Evolutionary conservation across 2,797 vertebrate genomes (phyloP).

Genomic region (Crocodylus rhombifer): DNA sequence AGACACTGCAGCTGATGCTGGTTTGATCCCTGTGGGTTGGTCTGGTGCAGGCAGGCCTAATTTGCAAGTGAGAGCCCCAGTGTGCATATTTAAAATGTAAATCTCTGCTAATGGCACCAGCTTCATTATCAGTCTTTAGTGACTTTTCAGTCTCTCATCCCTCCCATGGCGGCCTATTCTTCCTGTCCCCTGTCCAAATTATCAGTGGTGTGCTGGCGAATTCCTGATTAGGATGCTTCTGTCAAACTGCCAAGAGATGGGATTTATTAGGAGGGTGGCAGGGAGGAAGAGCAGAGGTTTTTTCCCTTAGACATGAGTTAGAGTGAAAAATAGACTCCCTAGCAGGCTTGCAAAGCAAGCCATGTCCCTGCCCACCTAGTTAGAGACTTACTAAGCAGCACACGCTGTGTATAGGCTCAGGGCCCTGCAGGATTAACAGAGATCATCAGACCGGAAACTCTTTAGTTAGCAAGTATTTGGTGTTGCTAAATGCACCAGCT

Average conservation of each 20-base stretch:
- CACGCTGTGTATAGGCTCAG: background rate
- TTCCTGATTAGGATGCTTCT: background rate
- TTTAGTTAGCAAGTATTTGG: background rate
- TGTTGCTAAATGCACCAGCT: background rate
- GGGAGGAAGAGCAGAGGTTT: background rate
- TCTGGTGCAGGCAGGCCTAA: background rate
- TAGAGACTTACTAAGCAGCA: background rate
- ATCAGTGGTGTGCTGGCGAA: background rate
- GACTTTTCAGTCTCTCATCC: background rate
- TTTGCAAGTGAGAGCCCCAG: background rate
- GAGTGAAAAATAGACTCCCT: background rate
- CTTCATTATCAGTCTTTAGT: background rate
- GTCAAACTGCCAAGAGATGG: background rate
- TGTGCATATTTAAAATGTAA: background rate
- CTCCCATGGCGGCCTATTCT: background rate
- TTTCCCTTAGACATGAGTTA: background rate
- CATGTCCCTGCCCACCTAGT: background rate
- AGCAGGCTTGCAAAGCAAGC: background rate
- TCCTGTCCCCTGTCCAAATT: too few relatives aligned
- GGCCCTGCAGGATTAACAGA: background rate
- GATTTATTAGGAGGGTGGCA: background rate
- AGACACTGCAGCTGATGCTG: background rate
- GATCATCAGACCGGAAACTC: fast-evolving
- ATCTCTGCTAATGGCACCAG: background rate
- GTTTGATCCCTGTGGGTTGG: background rate